phyloP scores from a whole-genome alignment of 2,888 invertebrate genomes.

The Isoperla grammatica region DNA sequence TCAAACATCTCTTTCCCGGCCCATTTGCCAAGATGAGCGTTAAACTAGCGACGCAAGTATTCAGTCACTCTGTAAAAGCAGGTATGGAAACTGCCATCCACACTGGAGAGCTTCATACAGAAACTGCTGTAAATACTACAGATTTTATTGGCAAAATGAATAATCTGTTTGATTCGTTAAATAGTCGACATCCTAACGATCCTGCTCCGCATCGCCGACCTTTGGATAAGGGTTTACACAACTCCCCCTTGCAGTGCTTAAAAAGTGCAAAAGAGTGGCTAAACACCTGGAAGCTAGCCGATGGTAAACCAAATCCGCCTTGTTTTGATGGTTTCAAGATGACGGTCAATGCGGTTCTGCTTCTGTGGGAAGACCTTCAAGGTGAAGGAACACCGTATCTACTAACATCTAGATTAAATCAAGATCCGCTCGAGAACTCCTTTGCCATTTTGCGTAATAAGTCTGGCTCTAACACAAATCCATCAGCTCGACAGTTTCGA shows the following conservation, averaged over 20 bases:
- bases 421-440: slow-evolving; percentile 34
- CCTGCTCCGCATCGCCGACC: slow-evolving; percentile 27
- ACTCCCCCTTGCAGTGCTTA: background rate
- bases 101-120: slow-evolving; percentile 27
- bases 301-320: slow-evolving; percentile 27
- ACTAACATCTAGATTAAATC: slow-evolving; percentile 31
- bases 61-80: slow-evolving; percentile 32
- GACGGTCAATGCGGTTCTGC: slow-evolving; percentile 32
- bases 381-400: too few relatives aligned
- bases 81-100: slow-evolving; percentile 31
- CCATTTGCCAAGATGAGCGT: slow-evolving; percentile 34
- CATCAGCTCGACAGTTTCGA: slow-evolving; percentile 29
- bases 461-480: slow-evolving; percentile 29
- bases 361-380: slow-evolving; percentile 32
- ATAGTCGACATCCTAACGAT: slow-evolving; percentile 28
- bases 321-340: slow-evolving; percentile 34
- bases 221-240: slow-evolving; percentile 26
- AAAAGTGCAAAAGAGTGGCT: slow-evolving; percentile 1
- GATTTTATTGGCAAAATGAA: slow-evolving; percentile 33
- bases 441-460: slow-evolving; percentile 31
- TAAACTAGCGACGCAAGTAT: slow-evolving; percentile 33
- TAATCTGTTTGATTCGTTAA: slow-evolving; percentile 32
- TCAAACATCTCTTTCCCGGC: slow-evolving; percentile 31
- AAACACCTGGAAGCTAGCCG: background rate
- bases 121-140: slow-evolving; percentile 28